A percentile compares a stretch with the other conserved stretches of the same genome.
Evolutionary conservation across 2,888 invertebrate species (phyloP).

Genomic region (Acronicta alni): DNA sequence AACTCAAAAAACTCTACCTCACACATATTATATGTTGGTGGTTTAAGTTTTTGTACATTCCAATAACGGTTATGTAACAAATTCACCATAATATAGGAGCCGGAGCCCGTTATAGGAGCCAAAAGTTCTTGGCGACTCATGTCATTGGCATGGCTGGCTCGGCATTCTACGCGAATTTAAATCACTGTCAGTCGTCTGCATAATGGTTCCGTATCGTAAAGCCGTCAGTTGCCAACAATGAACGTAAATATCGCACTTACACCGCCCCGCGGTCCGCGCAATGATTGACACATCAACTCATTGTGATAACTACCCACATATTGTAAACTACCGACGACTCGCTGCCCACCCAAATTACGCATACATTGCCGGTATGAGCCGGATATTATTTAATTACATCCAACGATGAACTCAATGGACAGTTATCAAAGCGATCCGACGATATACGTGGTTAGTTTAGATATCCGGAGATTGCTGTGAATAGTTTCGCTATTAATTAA

Average conservation of each 20-base stretch:
- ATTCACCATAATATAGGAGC: constrained; percentile 27
- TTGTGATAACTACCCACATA: constrained; percentile 50
- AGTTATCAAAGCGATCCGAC: constrained; percentile 57
- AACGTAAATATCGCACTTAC: constrained; percentile 70
- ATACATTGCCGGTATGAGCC: constrained; percentile 57
- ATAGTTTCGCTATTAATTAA: constrained; percentile 68
- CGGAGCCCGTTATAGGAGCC: constrained; percentile 38
- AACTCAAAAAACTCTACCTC: neutral
- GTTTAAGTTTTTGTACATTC: constrained; percentile 5
- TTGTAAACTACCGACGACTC: constrained; percentile 26
- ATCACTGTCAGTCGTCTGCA: constrained; percentile 57
- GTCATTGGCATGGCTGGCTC: constrained; percentile 51
- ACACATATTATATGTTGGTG: no score
- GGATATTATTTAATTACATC: constrained; percentile 56
- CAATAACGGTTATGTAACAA: constrained; percentile 48
- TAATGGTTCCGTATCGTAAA: constrained; percentile 56
- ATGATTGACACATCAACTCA: constrained; percentile 62
- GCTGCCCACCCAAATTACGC: constrained; percentile 44
- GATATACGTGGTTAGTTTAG: constrained; percentile 48
- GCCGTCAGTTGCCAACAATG: constrained; percentile 63
- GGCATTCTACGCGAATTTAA: constrained; percentile 53
- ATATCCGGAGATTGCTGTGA: constrained; percentile 39
- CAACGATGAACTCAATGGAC: constrained; percentile 52
- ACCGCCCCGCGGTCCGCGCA: constrained; percentile 36
- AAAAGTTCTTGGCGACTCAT: constrained; percentile 53